Evolutionary conservation across 2,113 vertebrate genomes (phyloP).

Genomic region (Bufo bufo): DNA sequence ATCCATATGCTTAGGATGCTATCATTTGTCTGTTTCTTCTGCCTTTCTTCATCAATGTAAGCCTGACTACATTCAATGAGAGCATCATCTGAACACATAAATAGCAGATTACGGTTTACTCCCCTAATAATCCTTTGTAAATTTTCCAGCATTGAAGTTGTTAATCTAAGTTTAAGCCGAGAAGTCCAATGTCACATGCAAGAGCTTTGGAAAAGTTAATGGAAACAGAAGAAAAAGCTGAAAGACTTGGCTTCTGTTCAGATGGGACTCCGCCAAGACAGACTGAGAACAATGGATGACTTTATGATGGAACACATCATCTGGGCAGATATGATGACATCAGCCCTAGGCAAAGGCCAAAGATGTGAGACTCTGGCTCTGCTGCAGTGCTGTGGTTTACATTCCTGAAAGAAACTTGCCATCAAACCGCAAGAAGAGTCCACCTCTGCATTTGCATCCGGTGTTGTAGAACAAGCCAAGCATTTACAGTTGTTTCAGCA

Average conservation of each 20-base stretch:
- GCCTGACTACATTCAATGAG: neutral
- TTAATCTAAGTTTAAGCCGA: constrained; percentile 24
- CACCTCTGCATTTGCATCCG: constrained; percentile 5
- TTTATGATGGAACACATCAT: constrained; percentile 28
- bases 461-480: neutral
- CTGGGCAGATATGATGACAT: constrained; percentile 32
- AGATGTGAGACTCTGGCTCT: constrained; percentile 14
- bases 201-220: constrained; percentile 31
- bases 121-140: neutral
- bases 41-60: neutral
- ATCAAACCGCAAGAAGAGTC: constrained; percentile 18
- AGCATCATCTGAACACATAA: neutral
- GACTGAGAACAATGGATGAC: constrained; percentile 35
- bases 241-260: constrained; percentile 27
- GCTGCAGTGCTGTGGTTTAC: constrained; percentile 31
- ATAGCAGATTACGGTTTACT: neutral
- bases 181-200: constrained; percentile 18
- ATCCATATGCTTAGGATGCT: neutral
- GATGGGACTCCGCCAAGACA: constrained; percentile 20
- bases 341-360: constrained; percentile 37
- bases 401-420: constrained; percentile 24
- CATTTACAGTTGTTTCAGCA: constrained; percentile 10
- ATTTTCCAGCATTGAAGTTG: neutral
- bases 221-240: constrained; percentile 39
- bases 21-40: neutral